These are phyloP conservation scores for Brachymystax lenok DNA, from an alignment of 2,797 vertebrate genomes.

Conservation along the genomic window DNA sequence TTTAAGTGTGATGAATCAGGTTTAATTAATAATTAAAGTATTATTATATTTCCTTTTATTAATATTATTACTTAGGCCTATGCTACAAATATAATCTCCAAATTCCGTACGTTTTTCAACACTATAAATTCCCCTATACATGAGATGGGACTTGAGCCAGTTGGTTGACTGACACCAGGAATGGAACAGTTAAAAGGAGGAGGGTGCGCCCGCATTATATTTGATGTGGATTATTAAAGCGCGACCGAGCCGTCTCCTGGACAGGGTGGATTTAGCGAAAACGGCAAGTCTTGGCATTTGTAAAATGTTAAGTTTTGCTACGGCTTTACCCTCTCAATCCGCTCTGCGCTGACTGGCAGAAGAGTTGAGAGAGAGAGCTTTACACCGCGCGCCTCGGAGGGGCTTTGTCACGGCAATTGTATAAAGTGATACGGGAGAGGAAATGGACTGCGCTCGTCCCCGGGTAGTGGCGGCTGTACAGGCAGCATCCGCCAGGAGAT, in stretches of 20 bases:
- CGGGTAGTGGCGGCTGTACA: constrained; percentile 75
- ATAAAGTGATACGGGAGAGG: constrained; percentile 81
- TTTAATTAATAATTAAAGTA: neutral
- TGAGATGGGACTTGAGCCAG: constrained; percentile 74
- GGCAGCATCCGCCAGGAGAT: constrained; percentile 79
- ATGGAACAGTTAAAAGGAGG: constrained; percentile 73
- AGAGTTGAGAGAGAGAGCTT: constrained; percentile 75
- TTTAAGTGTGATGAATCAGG: constrained; percentile 3
- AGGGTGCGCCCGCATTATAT: constrained; percentile 57
- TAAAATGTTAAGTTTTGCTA: constrained; percentile 66
- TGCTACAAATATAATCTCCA: neutral
- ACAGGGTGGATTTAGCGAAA: constrained; percentile 44
- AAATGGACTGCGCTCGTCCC: constrained; percentile 80
- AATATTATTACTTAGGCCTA: neutral
- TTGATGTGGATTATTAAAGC: constrained; percentile 84
- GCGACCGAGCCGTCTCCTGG: constrained; percentile 77
- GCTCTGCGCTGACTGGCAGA: constrained; percentile 67
- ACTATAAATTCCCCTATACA: constrained; percentile 73
- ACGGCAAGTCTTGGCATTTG: constrained; percentile 53
- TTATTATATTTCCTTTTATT: constrained; percentile 1
- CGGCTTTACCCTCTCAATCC: constrained; percentile 67
- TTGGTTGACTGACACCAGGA: constrained; percentile 77
- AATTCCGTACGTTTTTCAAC: neutral
- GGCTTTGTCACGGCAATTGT: constrained; percentile 85
- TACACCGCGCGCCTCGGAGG: constrained; percentile 78